These are phyloP conservation scores for Troglohyphantes excavatus DNA, from an alignment of 2,888 invertebrate genomes.

Conservation along the genomic window DNA sequence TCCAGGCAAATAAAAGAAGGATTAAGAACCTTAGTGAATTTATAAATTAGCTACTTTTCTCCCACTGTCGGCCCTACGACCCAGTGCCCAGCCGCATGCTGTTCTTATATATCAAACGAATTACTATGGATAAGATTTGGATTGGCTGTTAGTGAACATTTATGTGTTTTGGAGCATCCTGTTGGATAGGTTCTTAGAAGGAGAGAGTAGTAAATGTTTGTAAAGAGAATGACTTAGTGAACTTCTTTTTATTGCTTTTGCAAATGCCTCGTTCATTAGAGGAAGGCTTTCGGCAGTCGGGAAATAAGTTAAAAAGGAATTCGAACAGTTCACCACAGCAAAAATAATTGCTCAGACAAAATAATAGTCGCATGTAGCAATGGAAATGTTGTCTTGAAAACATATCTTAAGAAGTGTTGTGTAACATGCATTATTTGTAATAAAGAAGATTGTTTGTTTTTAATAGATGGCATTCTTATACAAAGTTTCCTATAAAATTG, in stretches of 20 bases:
- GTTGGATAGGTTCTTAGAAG: constrained; percentile 9
- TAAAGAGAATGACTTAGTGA: constrained; percentile 18
- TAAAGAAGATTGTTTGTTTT: too few relatives aligned
- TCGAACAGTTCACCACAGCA: neutral
- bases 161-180: constrained; percentile 39
- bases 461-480: too few relatives aligned
- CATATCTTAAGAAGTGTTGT: too few relatives aligned
- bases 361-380: too few relatives aligned
- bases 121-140: constrained; percentile 39
- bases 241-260: constrained; percentile 39
- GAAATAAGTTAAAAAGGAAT: neutral
- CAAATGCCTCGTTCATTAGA: constrained; percentile 20
- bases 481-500: too few relatives aligned
- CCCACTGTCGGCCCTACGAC: constrained; percentile 15
- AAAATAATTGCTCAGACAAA: neutral
- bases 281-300: constrained; percentile 1
- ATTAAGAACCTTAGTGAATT: constrained; percentile 27
- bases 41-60: constrained; percentile 36
- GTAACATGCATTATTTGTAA: too few relatives aligned
- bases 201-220: constrained; percentile 24
- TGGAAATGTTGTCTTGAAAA: too few relatives aligned
- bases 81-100: neutral
- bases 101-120: constrained; percentile 44
- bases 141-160: constrained; percentile 44
- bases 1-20: constrained; percentile 39